phyloP scores from a whole-genome alignment of 2,888 invertebrate species.

The Pachydiplax longipennis region DNA sequence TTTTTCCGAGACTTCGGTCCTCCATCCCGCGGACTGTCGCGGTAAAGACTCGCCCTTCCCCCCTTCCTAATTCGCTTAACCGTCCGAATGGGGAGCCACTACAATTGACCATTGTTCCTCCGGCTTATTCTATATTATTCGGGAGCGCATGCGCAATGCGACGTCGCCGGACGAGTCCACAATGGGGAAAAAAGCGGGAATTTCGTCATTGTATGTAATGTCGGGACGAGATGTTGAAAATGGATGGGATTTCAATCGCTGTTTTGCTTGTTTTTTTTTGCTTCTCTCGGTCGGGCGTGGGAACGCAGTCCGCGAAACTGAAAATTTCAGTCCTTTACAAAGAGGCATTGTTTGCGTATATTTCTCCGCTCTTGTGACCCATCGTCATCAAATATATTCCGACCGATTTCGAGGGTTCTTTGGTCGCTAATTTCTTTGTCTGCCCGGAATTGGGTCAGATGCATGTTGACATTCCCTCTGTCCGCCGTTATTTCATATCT shows the following conservation, averaged over 20 bases:
- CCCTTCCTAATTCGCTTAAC: neutral
- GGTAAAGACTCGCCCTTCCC: neutral
- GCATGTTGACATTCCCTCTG: neutral
- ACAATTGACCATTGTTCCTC: neutral
- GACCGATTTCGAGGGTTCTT: neutral
- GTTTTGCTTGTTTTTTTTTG: neutral
- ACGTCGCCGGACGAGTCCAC: neutral
- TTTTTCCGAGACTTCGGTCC: neutral
- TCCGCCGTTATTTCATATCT: neutral
- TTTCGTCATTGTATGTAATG: neutral
- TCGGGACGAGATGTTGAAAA: constrained; percentile 3
- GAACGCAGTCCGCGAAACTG: neutral
- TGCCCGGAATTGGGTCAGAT: neutral
- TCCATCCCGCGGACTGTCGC: neutral
- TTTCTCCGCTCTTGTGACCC: neutral
- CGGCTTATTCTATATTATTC: neutral
- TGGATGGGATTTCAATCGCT: neutral
- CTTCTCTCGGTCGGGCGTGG: neutral
- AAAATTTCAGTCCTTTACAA: neutral
- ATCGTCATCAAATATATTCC: neutral
- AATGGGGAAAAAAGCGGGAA: neutral
- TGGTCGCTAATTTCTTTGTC: neutral
- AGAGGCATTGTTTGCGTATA: neutral
- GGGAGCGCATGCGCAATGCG: neutral
- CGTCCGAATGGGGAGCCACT: neutral